Evolutionary conservation across 2,113 vertebrate species (phyloP).

Genomic region (Mesocricetus auratus): DNA sequence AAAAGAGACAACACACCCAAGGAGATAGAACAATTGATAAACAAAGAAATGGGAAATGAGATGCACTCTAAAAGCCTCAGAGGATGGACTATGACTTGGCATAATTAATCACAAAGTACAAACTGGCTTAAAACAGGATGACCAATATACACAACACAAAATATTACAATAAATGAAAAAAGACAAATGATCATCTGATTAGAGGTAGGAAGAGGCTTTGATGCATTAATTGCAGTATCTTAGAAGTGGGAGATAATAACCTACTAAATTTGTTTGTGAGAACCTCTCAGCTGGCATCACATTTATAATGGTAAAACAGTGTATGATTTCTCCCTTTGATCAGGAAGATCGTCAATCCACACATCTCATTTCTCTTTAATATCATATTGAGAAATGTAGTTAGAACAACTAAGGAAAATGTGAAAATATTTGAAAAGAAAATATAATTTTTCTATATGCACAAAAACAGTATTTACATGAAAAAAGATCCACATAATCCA

Average conservation of each 20-base stretch:
- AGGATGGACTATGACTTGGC: too few relatives aligned
- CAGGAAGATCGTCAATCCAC: background rate
- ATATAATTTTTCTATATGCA: background rate
- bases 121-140: background rate
- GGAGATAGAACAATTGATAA: background rate
- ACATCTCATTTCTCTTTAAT: background rate
- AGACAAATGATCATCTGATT: background rate
- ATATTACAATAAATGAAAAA: background rate
- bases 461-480: background rate
- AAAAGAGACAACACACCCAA: background rate
- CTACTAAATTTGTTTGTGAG: background rate
- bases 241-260: background rate
- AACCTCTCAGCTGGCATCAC: background rate
- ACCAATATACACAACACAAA: background rate
- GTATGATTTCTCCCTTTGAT: background rate
- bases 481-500: background rate
- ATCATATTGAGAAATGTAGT: background rate
- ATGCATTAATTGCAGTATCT: background rate
- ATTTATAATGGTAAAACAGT: too few relatives aligned
- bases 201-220: background rate
- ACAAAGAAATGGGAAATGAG: background rate
- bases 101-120: background rate
- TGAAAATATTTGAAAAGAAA: background rate
- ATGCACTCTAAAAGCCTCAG: background rate
- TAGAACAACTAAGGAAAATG: background rate